phyloP scores from a whole-genome alignment of 1,140 invertebrate genomes.

The Psix sp. region DNA sequence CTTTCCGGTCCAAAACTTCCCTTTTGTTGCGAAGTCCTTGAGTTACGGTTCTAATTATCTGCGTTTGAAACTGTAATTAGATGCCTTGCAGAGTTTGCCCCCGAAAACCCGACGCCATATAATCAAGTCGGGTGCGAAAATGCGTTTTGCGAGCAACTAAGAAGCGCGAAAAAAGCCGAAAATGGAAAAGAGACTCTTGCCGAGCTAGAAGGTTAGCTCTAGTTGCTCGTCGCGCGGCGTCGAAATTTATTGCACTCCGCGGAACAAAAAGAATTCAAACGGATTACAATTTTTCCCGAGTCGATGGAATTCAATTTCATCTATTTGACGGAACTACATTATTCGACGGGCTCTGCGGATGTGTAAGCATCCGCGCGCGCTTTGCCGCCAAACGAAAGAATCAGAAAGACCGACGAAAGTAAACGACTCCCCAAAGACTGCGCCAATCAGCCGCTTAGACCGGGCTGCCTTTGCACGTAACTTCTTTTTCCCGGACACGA shows the following conservation, averaged over 20 bases:
- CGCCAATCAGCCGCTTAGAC: slow-evolving; percentile 70
- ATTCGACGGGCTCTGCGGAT: slow-evolving; percentile 30
- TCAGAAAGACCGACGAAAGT: slow-evolving; percentile 56
- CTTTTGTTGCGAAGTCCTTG: slow-evolving; percentile 53
- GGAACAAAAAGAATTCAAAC: slow-evolving; percentile 42
- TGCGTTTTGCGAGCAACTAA: slow-evolving; percentile 16
- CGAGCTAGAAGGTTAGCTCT: slow-evolving; percentile 26
- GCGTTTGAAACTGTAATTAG: slow-evolving; percentile 60
- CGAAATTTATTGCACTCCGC: slow-evolving; percentile 41
- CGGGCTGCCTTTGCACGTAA: slow-evolving; percentile 30
- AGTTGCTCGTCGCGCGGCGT: slow-evolving; percentile 3
- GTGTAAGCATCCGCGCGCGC: slow-evolving; percentile 35
- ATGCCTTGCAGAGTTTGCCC: slow-evolving; percentile 44
- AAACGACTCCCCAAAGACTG: slow-evolving; percentile 71
- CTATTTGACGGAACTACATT: slow-evolving; percentile 47
- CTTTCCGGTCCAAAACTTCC: slow-evolving; percentile 45
- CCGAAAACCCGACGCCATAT: slow-evolving; percentile 36
- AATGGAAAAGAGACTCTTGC: slow-evolving; percentile 13
- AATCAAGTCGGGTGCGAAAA: slow-evolving; percentile 33
- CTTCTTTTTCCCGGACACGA: slow-evolving; percentile 8
- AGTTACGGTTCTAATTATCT: slow-evolving; percentile 61
- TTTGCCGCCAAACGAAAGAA: slow-evolving; percentile 25
- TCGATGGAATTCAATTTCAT: slow-evolving; percentile 65
- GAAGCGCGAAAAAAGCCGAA: slow-evolving; percentile 12
- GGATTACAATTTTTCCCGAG: slow-evolving; percentile 64